Evolutionary conservation across 2,113 vertebrate species (phyloP).

Genomic region (Rhombomys opimus): DNA sequence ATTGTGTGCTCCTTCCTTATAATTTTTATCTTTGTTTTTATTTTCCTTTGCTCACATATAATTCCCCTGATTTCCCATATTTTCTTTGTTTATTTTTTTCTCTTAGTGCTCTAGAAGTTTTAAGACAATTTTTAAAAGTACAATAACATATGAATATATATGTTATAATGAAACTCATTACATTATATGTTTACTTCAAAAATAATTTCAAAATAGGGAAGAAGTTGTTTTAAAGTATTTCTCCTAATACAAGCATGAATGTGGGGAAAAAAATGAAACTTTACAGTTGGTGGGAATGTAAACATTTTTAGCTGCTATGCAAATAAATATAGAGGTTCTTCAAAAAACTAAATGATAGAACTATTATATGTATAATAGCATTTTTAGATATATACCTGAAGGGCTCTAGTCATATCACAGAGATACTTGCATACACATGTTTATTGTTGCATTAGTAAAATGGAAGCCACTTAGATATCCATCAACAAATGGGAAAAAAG

Average conservation of each 20-base stretch:
- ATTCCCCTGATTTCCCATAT: background rate
- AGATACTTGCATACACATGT: background rate
- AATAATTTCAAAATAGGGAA: background rate
- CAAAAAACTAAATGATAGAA: background rate
- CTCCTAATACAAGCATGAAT: background rate
- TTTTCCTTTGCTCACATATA: background rate
- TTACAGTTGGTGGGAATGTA: background rate
- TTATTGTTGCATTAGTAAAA: background rate
- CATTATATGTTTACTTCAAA: background rate
- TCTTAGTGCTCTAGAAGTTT: background rate
- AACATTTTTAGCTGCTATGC: background rate
- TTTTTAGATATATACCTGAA: background rate
- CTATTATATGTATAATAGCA: background rate
- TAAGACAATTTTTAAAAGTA: background rate
- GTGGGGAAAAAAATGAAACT: background rate
- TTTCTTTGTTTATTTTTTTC: background rate
- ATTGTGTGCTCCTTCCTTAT: background rate
- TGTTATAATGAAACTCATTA: background rate
- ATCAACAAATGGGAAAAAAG: background rate
- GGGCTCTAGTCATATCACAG: background rate
- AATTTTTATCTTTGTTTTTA: background rate
- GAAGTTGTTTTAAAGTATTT: background rate
- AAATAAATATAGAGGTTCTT: background rate
- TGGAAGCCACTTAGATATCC: background rate
- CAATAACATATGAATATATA: background rate